Conservation (phyloP, 2,888 invertebrate genomes). For the Heliothis peltigera region DNA sequence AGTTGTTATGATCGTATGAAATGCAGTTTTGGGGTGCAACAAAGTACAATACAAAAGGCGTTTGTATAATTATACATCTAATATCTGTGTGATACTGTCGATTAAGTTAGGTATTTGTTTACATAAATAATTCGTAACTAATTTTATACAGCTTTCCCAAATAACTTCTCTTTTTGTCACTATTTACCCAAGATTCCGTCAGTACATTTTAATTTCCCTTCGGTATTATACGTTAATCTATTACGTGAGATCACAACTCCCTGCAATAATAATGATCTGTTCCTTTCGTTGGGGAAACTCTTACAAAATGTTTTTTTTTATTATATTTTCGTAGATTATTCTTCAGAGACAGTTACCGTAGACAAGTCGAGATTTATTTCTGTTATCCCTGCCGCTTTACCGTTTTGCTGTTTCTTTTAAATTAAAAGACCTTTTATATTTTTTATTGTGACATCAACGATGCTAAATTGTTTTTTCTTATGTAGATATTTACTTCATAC, state of each 20-base stretch:
- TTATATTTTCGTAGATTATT: constrained; percentile 72
- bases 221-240: constrained; percentile 81
- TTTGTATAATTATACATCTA: neutral
- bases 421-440: constrained; percentile 75
- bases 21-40: constrained; percentile 19
- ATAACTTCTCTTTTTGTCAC: constrained; percentile 31
- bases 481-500: constrained; percentile 56
- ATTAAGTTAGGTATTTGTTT: neutral
- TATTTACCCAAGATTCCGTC: constrained; percentile 75
- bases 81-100: neutral
- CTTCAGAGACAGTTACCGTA: constrained; percentile 71
- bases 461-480: constrained; percentile 76
- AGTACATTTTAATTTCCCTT: constrained; percentile 81
- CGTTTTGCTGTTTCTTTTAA: constrained; percentile 65
- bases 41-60: neutral
- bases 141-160: constrained; percentile 8
- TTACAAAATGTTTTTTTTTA: constrained; percentile 69
- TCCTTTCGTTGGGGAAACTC: constrained; percentile 71
- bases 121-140: no score
- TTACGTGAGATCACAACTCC: constrained; percentile 78
- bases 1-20: constrained; percentile 43
- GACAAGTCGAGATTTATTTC: constrained; percentile 80
- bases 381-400: constrained; percentile 73
- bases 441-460: constrained; percentile 79
- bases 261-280: constrained; percentile 76